Conservation (phyloP, 2,888 invertebrate species). For the Thyatira batis region DNA sequence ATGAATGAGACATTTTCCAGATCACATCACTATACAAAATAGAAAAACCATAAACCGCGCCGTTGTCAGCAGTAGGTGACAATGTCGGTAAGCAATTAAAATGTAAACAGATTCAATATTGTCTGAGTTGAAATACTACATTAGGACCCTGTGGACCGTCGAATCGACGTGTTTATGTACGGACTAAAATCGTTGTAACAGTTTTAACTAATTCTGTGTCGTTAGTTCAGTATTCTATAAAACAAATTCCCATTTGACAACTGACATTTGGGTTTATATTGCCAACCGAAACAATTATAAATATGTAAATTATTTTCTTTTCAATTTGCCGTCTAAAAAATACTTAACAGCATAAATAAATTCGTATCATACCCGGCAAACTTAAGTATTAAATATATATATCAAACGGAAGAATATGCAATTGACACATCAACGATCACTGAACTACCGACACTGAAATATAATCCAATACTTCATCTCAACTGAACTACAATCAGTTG, state of each 20-base stretch:
- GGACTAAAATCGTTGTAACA: slow-evolving; percentile 70
- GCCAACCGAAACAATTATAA: background rate
- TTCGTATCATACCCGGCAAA: background rate
- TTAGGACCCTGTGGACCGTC: slow-evolving; percentile 76
- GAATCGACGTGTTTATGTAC: slow-evolving; percentile 53
- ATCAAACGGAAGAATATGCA: background rate
- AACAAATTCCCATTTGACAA: too few relatives aligned
- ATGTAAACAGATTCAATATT: slow-evolving; percentile 44
- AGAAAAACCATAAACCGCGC: slow-evolving; percentile 11
- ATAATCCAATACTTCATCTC: slow-evolving; percentile 7
- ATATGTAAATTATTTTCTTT: too few relatives aligned
- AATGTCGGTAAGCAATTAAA: background rate
- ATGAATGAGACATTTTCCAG: slow-evolving; percentile 19
- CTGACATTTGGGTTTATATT: too few relatives aligned
- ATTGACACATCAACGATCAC: background rate
- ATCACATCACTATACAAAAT: slow-evolving; percentile 20
- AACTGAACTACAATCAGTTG: slow-evolving; percentile 11
- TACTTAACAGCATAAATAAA: background rate
- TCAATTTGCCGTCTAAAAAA: too few relatives aligned
- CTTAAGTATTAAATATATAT: background rate
- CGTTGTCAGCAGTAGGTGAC: background rate
- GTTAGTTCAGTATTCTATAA: slow-evolving; percentile 26
- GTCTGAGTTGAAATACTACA: slow-evolving; percentile 58
- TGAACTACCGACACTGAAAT: slow-evolving; percentile 25
- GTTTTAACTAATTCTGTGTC: slow-evolving; percentile 30